Percentiles rank a stretch among this genome's conserved stretches.
These are phyloP conservation scores for Anniella stebbinsi DNA, from an alignment of 2,797 vertebrate species.

Conservation along the genomic window DNA sequence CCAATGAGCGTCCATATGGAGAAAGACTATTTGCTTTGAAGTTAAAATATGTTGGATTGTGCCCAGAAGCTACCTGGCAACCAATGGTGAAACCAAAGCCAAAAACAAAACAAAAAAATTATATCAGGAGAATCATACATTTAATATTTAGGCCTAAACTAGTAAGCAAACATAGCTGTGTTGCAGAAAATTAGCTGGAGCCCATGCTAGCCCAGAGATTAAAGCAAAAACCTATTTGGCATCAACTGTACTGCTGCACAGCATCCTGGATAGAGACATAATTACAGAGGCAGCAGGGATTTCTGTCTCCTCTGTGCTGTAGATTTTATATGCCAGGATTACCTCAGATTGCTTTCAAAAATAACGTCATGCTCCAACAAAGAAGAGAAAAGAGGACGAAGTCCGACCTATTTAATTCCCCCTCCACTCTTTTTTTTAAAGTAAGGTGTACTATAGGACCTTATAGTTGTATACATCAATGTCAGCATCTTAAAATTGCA, in stretches of 20 bases:
- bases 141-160: slow-evolving; percentile 42
- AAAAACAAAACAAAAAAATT: background rate
- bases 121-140: slow-evolving; percentile 21
- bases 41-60: background rate
- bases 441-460: accelerated
- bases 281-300: slow-evolving; percentile 16
- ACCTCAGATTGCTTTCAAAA: slow-evolving; percentile 2
- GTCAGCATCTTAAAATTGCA: background rate
- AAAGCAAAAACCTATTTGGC: slow-evolving; percentile 30
- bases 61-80: background rate
- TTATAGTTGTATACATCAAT: background rate
- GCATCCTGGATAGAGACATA: background rate
- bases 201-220: slow-evolving; percentile 29
- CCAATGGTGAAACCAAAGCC: slow-evolving; percentile 9
- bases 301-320: background rate
- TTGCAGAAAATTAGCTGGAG: slow-evolving; percentile 34
- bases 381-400: background rate
- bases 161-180: background rate
- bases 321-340: slow-evolving; percentile 10
- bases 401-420: background rate
- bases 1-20: background rate
- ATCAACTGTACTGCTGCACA: background rate
- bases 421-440: background rate
- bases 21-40: background rate
- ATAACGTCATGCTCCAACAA: slow-evolving; percentile 9